These are phyloP conservation scores for Brachyopa scutellaris DNA, from an alignment of 2,888 invertebrate genomes.

Conservation along the genomic window DNA sequence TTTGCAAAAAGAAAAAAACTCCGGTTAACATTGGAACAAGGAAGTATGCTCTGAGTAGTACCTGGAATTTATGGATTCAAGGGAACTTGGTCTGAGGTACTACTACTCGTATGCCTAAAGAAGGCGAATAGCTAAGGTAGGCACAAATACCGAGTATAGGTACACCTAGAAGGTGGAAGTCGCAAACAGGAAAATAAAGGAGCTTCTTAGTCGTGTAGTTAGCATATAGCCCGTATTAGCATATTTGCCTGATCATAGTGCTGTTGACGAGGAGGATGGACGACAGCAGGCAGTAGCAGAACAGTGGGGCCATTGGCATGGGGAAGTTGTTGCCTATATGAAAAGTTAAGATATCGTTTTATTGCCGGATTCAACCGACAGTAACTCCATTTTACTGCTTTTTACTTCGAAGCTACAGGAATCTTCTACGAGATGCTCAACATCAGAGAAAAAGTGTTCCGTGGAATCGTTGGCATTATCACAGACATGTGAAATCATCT, in stretches of 20 bases:
- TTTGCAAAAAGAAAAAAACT: conserved; percentile 24
- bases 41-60: conserved; percentile 69
- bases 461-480: too few species aligned
- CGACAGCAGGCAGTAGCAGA: neutral
- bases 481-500: too few species aligned
- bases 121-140: too few species aligned
- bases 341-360: too few species aligned
- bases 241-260: conserved; percentile 59
- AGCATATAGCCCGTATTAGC: conserved; percentile 71
- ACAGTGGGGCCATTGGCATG: conserved; percentile 22
- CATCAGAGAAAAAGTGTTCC: too few species aligned
- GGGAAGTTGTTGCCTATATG: neutral
- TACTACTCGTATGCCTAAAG: conserved; percentile 14
- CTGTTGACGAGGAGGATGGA: conserved; percentile 21
- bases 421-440: too few species aligned
- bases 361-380: too few species aligned
- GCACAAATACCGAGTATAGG: too few species aligned
- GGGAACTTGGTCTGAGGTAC: conserved; percentile 50
- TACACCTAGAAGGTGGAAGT: conserved; percentile 39
- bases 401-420: too few species aligned
- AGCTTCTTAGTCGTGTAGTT: conserved; percentile 56
- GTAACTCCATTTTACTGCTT: too few species aligned
- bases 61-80: conserved; percentile 68
- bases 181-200: neutral
- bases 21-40: conserved; percentile 66